These are phyloP conservation scores for Cydia splendana DNA, from an alignment of 1,140 invertebrate species.

Conservation along the genomic window DNA sequence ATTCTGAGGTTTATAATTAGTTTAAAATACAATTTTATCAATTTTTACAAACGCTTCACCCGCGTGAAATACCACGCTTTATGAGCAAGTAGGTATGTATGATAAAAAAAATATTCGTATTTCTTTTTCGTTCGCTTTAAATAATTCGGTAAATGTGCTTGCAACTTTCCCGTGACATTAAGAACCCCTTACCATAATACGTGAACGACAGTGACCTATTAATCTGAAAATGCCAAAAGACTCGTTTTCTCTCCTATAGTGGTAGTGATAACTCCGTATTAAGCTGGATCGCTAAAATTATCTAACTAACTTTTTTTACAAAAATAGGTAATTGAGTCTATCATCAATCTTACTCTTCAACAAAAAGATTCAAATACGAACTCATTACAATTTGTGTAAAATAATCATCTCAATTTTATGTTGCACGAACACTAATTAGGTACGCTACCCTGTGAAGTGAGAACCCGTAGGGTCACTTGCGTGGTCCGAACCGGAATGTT, in stretches of 20 bases:
- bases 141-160: background rate
- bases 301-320: background rate
- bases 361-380: no score
- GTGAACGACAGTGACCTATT: background rate
- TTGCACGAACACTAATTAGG: background rate
- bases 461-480: background rate
- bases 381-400: background rate
- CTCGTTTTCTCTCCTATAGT: conserved; percentile 13
- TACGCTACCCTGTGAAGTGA: background rate
- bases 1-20: background rate
- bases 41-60: no score
- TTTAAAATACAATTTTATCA: no score
- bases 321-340: no score
- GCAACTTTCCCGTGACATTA: conserved; percentile 1
- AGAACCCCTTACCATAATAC: conserved; percentile 17
- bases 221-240: conserved; percentile 11
- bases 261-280: background rate
- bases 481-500: conserved; percentile 11
- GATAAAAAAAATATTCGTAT: background rate
- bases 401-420: background rate
- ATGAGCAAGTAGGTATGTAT: background rate
- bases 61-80: no score
- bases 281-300: background rate
- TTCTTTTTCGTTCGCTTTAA: background rate
- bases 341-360: no score